Percentiles rank a stretch among this genome's conserved stretches.
Evolutionary conservation across 2,797 vertebrate genomes (phyloP).

Genomic region (Acipenser oxyrinchus): DNA sequence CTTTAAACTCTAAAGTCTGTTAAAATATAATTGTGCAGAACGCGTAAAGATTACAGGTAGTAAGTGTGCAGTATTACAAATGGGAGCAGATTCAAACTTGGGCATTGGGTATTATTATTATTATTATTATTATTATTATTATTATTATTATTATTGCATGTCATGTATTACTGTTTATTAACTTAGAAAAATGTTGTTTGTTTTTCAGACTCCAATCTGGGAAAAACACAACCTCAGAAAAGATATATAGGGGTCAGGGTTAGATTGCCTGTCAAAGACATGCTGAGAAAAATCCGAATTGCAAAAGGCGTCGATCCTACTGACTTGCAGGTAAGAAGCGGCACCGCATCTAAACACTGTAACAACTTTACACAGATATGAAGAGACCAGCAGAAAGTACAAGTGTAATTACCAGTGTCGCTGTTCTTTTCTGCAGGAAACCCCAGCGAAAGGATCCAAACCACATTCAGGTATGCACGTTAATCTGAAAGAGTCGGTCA

Average conservation of each 20-base stretch:
- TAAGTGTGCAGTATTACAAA: too few relatives aligned
- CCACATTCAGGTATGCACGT: constrained; percentile 26
- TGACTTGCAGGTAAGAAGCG: constrained; percentile 46
- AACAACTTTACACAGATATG: not conserved
- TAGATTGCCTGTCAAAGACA: constrained; percentile 71
- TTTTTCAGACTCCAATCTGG: constrained; percentile 36
- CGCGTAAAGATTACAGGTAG: too few relatives aligned
- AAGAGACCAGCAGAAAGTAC: too few relatives aligned
- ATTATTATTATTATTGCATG: too few relatives aligned
- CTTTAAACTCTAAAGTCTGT: too few relatives aligned
- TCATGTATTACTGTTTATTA: not conserved
- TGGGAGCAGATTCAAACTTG: too few relatives aligned
- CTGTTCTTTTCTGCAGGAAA: constrained; percentile 25
- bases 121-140: too few relatives aligned
- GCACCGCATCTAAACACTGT: not conserved
- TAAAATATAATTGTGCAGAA: too few relatives aligned
- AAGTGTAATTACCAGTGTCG: not conserved
- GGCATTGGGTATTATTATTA: too few relatives aligned
- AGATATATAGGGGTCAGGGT: constrained; percentile 80
- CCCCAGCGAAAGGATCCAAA: constrained; percentile 36
- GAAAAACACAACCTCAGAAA: constrained; percentile 38
- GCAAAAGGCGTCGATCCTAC: constrained; percentile 52
- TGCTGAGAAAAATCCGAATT: constrained; percentile 62
- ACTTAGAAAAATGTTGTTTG: constrained; percentile 19
- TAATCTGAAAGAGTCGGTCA: not conserved